Evolutionary conservation across 2,113 vertebrate genomes (phyloP), one percentile per base, ranked within the genome.

Genomic region (Triplophysa tibetana): DNA sequence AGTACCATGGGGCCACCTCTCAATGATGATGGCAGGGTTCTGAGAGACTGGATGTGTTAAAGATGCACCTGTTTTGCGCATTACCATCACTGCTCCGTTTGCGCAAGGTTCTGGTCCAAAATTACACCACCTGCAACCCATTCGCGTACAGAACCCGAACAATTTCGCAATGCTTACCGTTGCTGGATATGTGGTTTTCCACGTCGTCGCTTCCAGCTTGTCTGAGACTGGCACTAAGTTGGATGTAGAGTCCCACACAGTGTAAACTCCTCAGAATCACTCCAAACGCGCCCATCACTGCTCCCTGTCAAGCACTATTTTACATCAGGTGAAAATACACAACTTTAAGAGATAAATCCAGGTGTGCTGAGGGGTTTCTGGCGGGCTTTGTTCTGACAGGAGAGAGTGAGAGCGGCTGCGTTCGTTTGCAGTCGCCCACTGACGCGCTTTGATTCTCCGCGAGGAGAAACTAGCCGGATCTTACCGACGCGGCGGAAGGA

Each of bases 221-320:
- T 70, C 92, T 91, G 70, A 93, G 88, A 90, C 92, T 90, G 80
- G 89, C 92, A 88, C 94, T 91, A 92, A 96, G 94, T 94, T 96
- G 95, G 85, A 96, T 88, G 93, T 93, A 96, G 93, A 98, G 94
- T 94, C 96, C 96, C 94, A 96, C 87, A 90, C 92, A 98, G 89
- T 96, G 96, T 87, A 96, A 93, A 90, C 92, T 92, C 93, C 95
- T 93, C 91, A 97, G 91, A 88, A 95, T 93, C 90, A 93, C 85
- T 82, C 91, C 90, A 87, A 97, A 93, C 90, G 93, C 94, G 89
- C 94, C 93, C 94, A 95, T 95, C 84, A 87, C 89, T 90, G 82
- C 78, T 80, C 70, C 86, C 82, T 70, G 83, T 82, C 81, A 75
- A 78, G 78, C 80, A 82, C 72, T 83, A 75, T 87, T 81, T 93